Conservation (phyloP, 2,797 vertebrate genomes). For the Enteromius trimaculatus region DNA sequence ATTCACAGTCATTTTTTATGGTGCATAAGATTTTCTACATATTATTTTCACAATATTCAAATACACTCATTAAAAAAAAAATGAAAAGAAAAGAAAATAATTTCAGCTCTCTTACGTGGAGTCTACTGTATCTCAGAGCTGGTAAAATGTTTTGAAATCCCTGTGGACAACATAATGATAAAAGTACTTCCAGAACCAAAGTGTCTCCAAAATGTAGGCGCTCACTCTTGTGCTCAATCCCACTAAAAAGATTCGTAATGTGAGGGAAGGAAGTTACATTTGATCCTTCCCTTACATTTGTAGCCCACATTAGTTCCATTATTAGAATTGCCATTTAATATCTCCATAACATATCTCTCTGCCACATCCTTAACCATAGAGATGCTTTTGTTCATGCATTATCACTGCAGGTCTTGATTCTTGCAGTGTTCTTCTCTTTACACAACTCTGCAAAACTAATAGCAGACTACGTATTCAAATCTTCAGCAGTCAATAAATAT, state of each 20-base stretch:
- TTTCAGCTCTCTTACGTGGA: too few species aligned
- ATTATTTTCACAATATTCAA: neutral
- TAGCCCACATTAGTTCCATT: neutral
- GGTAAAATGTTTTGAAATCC: neutral
- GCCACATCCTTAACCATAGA: neutral
- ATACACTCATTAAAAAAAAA: neutral
- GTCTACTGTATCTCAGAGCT: neutral
- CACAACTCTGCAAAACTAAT: neutral
- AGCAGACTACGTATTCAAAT: neutral
- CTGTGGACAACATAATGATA: neutral
- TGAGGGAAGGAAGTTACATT: conserved; percentile 1
- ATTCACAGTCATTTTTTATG: neutral
- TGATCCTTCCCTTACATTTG: neutral
- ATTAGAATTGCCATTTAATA: neutral
- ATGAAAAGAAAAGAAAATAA: too few species aligned
- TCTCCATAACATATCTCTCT: neutral
- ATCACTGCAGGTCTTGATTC: neutral
- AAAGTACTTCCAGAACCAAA: conserved; percentile 3
- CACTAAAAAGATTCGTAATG: neutral
- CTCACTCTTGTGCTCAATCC: neutral
- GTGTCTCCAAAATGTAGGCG: neutral
- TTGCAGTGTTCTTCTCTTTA: neutral
- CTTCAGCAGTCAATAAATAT: neutral
- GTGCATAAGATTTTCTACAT: neutral
- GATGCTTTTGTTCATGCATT: neutral